Percentiles rank a stretch among this genome's conserved stretches.
These are phyloP conservation scores for Xiphias gladius DNA, from an alignment of 2,113 vertebrate species.

Conservation along the genomic window DNA sequence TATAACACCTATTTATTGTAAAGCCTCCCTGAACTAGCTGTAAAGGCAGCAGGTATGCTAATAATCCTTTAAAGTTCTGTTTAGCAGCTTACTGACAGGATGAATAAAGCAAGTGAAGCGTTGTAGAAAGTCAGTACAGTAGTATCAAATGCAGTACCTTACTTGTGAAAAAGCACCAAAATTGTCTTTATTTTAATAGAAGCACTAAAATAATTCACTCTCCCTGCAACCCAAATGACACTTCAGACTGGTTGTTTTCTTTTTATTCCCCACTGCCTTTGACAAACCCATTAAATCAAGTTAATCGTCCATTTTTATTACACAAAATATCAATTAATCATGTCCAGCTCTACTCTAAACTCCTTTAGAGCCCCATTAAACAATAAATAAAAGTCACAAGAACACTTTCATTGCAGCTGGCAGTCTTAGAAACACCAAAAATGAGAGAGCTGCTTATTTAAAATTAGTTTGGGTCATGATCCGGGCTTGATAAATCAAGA, in stretches of 20 bases:
- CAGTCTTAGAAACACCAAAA: constrained; percentile 39
- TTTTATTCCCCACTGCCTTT: constrained; percentile 18
- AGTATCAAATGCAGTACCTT: constrained; percentile 38
- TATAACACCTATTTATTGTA: neutral
- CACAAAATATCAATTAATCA: constrained; percentile 70
- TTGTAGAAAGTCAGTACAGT: constrained; percentile 17
- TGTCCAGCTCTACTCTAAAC: constrained; percentile 34
- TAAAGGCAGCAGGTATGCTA: neutral
- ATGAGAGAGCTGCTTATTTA: constrained; percentile 61
- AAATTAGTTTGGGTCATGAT: constrained; percentile 66
- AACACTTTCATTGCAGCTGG: constrained; percentile 22
- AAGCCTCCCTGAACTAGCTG: neutral
- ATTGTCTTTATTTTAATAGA: constrained; percentile 27
- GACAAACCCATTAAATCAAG: constrained; percentile 59
- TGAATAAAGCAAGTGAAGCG: constrained; percentile 37
- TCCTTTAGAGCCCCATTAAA: constrained; percentile 60
- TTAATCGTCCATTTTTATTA: constrained; percentile 58
- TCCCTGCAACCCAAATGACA: constrained; percentile 22
- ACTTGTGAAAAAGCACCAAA: constrained; percentile 11
- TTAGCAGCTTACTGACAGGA: constrained; percentile 31
- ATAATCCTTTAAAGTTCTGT: constrained; percentile 8
- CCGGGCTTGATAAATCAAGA: constrained; percentile 36
- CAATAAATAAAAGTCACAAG: constrained; percentile 33
- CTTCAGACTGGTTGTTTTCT: constrained; percentile 31
- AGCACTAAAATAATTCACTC: constrained; percentile 27